A percentile compares a stretch with the other conserved stretches of the same genome.
These are phyloP conservation scores for Nomada flava DNA, from an alignment of 2,888 invertebrate species.

Conservation along the genomic window DNA sequence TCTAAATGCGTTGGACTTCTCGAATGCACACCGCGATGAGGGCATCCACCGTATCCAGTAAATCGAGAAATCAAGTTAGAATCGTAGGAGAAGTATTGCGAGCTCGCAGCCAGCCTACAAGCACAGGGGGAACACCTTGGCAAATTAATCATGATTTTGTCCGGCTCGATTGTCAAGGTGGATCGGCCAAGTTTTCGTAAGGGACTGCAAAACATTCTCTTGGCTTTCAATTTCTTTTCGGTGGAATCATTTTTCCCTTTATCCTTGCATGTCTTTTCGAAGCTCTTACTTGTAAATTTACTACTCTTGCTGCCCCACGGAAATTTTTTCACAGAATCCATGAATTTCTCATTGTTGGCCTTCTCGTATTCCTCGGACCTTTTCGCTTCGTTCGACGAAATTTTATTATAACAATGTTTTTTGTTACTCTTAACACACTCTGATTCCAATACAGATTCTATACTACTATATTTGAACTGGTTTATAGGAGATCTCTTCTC, in stretches of 20 bases:
- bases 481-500: slow-evolving; percentile 66
- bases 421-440: slow-evolving; percentile 69
- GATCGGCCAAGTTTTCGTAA: slow-evolving; percentile 79
- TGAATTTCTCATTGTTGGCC: slow-evolving; percentile 34
- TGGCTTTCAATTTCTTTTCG: slow-evolving; percentile 67
- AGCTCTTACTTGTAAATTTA: slow-evolving; percentile 63
- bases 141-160: slow-evolving; percentile 78
- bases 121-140: slow-evolving; percentile 83
- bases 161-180: slow-evolving; percentile 78
- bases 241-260: slow-evolving; percentile 54
- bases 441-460: slow-evolving; percentile 68
- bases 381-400: slow-evolving; percentile 64
- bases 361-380: slow-evolving; percentile 51
- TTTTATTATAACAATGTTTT: slow-evolving; percentile 67
- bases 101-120: slow-evolving; percentile 81
- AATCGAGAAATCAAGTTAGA: slow-evolving; percentile 45
- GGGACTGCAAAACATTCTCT: slow-evolving; percentile 70
- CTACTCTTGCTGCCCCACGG: slow-evolving; percentile 72
- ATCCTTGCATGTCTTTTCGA: slow-evolving; percentile 70
- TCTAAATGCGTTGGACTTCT: slow-evolving; percentile 75
- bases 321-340: slow-evolving; percentile 69
- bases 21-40: slow-evolving; percentile 75
- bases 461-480: slow-evolving; percentile 75
- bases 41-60: slow-evolving; percentile 78
- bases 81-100: slow-evolving; percentile 80